Conservation (phyloP, 2,797 vertebrate genomes). For the Pangasius mekongensis region DNA sequence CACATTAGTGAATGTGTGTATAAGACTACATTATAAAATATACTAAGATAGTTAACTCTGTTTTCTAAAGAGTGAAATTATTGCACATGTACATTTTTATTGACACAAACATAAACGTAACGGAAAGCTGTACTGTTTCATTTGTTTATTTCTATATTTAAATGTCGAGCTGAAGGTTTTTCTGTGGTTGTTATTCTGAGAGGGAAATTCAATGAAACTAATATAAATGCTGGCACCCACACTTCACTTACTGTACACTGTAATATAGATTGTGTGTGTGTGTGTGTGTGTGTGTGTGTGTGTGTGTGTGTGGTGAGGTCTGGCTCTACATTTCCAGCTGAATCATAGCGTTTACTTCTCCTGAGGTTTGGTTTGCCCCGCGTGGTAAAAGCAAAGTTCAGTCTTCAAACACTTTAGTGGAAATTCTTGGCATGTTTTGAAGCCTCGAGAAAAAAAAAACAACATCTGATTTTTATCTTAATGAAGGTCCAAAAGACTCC, state of each 20-base stretch:
- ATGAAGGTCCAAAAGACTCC: constrained; percentile 39
- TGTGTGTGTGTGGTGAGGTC: constrained; percentile 50
- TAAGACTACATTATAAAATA: too few species aligned
- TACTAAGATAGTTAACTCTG: too few species aligned
- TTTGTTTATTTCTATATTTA: neutral
- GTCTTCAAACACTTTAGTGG: constrained; percentile 30
- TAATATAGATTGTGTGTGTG: constrained; percentile 26
- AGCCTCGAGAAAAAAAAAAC: constrained; percentile 5
- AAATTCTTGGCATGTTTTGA: constrained; percentile 48
- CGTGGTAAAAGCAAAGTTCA: constrained; percentile 25
- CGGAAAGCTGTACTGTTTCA: neutral
- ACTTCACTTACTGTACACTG: constrained; percentile 15
- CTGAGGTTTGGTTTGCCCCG: constrained; percentile 31
- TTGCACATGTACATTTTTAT: neutral
- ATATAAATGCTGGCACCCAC: neutral
- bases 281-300: constrained; percentile 14
- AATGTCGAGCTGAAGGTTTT: neutral
- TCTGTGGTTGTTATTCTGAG: constrained; percentile 1
- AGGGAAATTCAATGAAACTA: neutral
- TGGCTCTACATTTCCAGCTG: constrained; percentile 48
- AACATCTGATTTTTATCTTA: constrained; percentile 51
- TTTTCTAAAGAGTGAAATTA: neutral
- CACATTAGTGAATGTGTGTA: too few species aligned
- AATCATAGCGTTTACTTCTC: constrained; percentile 50
- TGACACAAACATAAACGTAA: neutral